Conservation (phyloP, 2,797 vertebrate species). For the Pipistrellus nathusii region DNA sequence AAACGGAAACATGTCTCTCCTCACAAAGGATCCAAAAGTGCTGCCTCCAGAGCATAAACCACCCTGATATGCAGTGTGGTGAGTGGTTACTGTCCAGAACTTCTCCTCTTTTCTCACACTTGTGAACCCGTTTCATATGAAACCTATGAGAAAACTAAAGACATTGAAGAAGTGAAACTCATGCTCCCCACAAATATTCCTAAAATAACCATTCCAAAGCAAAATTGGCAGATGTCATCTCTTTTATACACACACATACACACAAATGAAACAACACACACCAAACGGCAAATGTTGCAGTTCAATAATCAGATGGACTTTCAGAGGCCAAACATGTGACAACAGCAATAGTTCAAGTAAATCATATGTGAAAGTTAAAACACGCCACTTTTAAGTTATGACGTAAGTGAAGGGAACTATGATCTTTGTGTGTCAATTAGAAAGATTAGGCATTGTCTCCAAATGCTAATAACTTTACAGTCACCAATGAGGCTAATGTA, state of each 20-base stretch:
- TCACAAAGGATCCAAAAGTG: slow-evolving; percentile 67
- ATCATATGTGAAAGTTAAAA: slow-evolving; percentile 74
- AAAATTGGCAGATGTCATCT: slow-evolving; percentile 57
- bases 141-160: slow-evolving; percentile 71
- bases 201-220: slow-evolving; percentile 64
- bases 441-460: slow-evolving; percentile 87
- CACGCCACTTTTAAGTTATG: slow-evolving; percentile 69
- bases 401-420: slow-evolving; percentile 73
- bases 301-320: slow-evolving; percentile 53
- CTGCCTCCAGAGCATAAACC: slow-evolving; percentile 63
- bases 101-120: slow-evolving; percentile 38
- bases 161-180: slow-evolving; percentile 73
- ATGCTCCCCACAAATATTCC: slow-evolving; percentile 67
- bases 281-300: slow-evolving; percentile 72
- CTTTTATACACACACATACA: slow-evolving; percentile 30
- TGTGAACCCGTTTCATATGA: slow-evolving; percentile 27
- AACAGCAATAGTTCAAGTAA: slow-evolving; percentile 80
- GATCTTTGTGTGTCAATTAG: slow-evolving; percentile 66
- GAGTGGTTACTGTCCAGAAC: slow-evolving; percentile 53
- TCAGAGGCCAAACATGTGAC: slow-evolving; percentile 60
- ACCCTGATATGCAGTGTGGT: slow-evolving; percentile 25
- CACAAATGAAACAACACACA: slow-evolving; percentile 5
- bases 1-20: neutral
- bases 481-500: slow-evolving; percentile 88
- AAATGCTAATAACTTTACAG: slow-evolving; percentile 88